Evolutionary conservation across 1,140 invertebrate species (phyloP), one percentile per base, ranked within the genome.

Genomic region (Drosophila gunungcola): DNA sequence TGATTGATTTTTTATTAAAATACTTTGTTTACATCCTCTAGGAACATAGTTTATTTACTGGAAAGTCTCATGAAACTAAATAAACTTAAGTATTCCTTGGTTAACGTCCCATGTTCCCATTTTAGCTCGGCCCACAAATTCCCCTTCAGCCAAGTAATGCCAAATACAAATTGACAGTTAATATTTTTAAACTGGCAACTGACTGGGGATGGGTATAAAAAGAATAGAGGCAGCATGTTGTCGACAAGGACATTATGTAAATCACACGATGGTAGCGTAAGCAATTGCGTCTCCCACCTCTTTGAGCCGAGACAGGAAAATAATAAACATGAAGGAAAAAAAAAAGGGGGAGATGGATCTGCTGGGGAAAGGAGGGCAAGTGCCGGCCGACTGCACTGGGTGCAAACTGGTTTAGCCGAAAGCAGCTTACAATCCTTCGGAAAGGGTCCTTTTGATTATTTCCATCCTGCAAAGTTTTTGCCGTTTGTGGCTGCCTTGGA

Each of bases 151-250:
- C 83, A 83, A 88, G 79, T 89, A 72, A 89, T 83, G 69, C 86
- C 86, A 90, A 90, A 90, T 90, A 82, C 78, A 90, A 86, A 90
- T 90, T 90, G 86, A 90, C 86, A 90, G 86, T 86, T 90, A 86
- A 90, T 90, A 90, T 90, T 90, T 90, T 90, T 90, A 82, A 86
- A 83, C 81, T 90, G 78, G 81, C 54, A 73, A 70, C 51, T 45
- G 51, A 46, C 29, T 11, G n/a, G 10, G 45, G 62, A 45, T 52
- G 54, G 53, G 32, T 60, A 34, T 9, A 32, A 32, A 41, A 32
- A 62, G 29, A 62, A 62, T 7, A 13, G 45, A 29, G 48, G 45
- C 13, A 10, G 29, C 49, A 21, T 49, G 63, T 58, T 70, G 70
- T 81, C 85, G 65, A 79, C 85, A 89, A 89, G 84, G 83, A 88